Percentiles rank a stretch among this genome's conserved stretches.
phyloP scores from a whole-genome alignment of 2,113 vertebrate species.

The Danionella cerebrum region DNA sequence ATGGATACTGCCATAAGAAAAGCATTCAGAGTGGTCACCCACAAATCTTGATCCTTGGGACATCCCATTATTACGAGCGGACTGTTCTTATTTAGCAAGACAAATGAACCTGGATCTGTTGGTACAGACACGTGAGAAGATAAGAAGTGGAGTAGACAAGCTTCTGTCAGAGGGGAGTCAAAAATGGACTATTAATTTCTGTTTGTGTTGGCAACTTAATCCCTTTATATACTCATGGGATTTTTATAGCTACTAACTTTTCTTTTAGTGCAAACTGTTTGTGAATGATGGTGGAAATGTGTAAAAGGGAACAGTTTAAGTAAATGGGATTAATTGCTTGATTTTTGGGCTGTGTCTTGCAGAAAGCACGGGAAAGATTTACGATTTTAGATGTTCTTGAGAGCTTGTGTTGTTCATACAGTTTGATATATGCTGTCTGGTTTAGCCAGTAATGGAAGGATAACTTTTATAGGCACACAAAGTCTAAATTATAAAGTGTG shows the following conservation, averaged over 20 bases:
- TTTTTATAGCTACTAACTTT: constrained; percentile 8
- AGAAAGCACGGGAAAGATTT: constrained; percentile 8
- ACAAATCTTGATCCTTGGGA: constrained; percentile 32
- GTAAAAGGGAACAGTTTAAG: constrained; percentile 8
- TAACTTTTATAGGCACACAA: constrained; percentile 4
- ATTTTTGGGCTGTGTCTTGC: not conserved
- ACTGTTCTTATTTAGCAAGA: constrained; percentile 26
- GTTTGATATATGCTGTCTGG: not conserved
- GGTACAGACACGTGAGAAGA: constrained; percentile 4
- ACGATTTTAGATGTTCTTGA: not conserved
- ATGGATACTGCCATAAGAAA: constrained; percentile 1
- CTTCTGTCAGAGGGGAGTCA: not conserved
- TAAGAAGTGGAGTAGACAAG: not conserved
- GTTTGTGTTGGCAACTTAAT: constrained; percentile 32
- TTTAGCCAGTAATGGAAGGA: not conserved
- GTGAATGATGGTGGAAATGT: constrained; percentile 6
- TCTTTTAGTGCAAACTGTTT: constrained; percentile 1
- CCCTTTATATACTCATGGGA: constrained; percentile 9
- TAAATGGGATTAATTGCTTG: not conserved
- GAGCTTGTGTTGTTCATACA: not conserved
- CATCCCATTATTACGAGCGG: constrained; percentile 49
- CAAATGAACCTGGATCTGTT: constrained; percentile 9
- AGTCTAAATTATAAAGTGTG: constrained; percentile 4
- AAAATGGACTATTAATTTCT: constrained; percentile 6
- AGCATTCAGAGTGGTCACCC: constrained; percentile 11